Percentiles rank a stretch among this genome's conserved stretches.
Evolutionary conservation across 2,888 invertebrate species (phyloP).

Genomic region (Synergus laeviventris): DNA sequence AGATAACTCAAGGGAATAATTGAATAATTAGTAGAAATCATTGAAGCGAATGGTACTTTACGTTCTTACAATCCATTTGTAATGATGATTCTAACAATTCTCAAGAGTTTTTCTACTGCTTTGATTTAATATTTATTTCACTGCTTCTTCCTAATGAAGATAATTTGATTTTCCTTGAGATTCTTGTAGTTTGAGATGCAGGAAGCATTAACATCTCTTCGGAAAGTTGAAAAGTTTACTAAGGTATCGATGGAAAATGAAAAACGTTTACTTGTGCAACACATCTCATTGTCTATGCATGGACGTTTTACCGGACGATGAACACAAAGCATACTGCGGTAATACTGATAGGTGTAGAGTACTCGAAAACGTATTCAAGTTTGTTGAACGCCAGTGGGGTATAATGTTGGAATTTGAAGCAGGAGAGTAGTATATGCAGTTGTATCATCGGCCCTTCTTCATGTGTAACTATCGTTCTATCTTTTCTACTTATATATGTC

Average conservation of each 20-base stretch:
- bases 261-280: slow-evolving; percentile 48
- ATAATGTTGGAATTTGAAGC: slow-evolving; percentile 52
- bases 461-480: slow-evolving; percentile 72
- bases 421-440: slow-evolving; percentile 63
- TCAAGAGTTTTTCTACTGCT: not conserved
- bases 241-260: slow-evolving; percentile 43
- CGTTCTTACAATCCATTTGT: not conserved
- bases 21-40: not conserved
- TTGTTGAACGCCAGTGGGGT: slow-evolving; percentile 36
- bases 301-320: slow-evolving; percentile 68
- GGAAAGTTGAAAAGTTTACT: not conserved
- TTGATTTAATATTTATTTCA: not conserved
- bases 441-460: slow-evolving; percentile 70
- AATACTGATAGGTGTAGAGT: slow-evolving; percentile 54
- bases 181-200: not conserved
- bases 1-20: not conserved
- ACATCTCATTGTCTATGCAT: slow-evolving; percentile 59
- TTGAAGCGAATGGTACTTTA: not conserved
- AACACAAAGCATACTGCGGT: slow-evolving; percentile 65
- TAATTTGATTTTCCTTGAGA: not conserved
- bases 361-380: slow-evolving; percentile 45
- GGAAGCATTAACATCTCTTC: not conserved
- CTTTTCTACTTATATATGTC: slow-evolving; percentile 64
- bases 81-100: too few species aligned
- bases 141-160: not conserved